Percentiles rank a stretch among this genome's conserved stretches.
Conservation (phyloP, 1,140 invertebrate species). For the Brachionus calyciflorus region DNA sequence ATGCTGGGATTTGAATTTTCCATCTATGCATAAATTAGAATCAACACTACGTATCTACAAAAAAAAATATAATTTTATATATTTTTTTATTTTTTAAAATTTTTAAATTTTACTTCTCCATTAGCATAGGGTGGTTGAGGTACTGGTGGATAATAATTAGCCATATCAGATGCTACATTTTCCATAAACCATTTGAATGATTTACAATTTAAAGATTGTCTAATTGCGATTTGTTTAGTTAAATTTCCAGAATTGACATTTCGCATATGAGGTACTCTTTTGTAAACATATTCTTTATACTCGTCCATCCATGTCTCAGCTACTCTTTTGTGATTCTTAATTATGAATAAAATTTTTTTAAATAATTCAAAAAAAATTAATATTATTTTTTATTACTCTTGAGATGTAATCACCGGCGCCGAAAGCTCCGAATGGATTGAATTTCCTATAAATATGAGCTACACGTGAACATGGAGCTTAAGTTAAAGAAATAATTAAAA, state of each 20-base stretch:
- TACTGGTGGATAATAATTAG: slow-evolving; percentile 81
- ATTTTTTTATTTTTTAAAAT: background rate
- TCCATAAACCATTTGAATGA: slow-evolving; percentile 88
- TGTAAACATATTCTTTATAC: slow-evolving; percentile 67
- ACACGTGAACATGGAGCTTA: slow-evolving; percentile 87
- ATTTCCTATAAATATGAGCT: slow-evolving; percentile 95
- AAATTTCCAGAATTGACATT: slow-evolving; percentile 62
- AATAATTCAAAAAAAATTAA: background rate
- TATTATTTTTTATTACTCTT: background rate
- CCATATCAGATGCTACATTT: slow-evolving; percentile 84
- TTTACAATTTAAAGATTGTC: slow-evolving; percentile 79
- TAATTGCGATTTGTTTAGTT: slow-evolving; percentile 68
- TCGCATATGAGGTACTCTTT: slow-evolving; percentile 12
- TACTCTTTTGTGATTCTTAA: slow-evolving; percentile 74
- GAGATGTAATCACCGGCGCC: slow-evolving; percentile 67
- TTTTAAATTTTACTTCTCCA: slow-evolving; percentile 67
- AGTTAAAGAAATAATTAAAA: background rate
- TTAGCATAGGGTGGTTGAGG: slow-evolving; percentile 82
- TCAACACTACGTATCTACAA: slow-evolving; percentile 18
- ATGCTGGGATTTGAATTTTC: slow-evolving; percentile 29
- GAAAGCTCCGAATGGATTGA: slow-evolving; percentile 95
- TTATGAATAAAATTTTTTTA: slow-evolving; percentile 64
- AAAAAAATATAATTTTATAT: background rate
- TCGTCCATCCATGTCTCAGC: slow-evolving; percentile 85
- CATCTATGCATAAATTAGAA: slow-evolving; percentile 47